Evolutionary conservation across 2,888 invertebrate genomes (phyloP).

Genomic region (Ecliptopera silaceata): DNA sequence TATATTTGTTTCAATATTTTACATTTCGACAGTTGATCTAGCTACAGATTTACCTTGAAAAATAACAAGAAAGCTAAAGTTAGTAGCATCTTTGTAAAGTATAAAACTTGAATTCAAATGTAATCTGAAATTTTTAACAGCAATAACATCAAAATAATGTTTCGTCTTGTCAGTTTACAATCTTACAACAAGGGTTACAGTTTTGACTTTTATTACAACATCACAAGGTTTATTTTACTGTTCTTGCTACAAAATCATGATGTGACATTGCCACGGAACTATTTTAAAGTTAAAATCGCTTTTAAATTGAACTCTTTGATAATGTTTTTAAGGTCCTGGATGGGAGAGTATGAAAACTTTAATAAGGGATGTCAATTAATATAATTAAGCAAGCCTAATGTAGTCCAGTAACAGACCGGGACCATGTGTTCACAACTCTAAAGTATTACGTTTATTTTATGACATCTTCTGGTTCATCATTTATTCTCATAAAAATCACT

Average conservation of each 20-base stretch:
- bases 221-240: slow-evolving; percentile 4
- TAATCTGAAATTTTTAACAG: slow-evolving; percentile 62
- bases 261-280: slow-evolving; percentile 12
- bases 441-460: slow-evolving; percentile 52
- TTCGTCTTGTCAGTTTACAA: slow-evolving; percentile 2
- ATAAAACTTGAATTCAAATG: slow-evolving; percentile 29
- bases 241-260: neutral
- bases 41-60: too few species aligned
- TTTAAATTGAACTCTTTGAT: slow-evolving; percentile 6
- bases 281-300: neutral
- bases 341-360: slow-evolving; percentile 39
- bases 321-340: slow-evolving; percentile 4
- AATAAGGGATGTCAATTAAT: slow-evolving; percentile 58
- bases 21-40: too few species aligned
- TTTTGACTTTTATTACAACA: neutral
- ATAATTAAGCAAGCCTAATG: slow-evolving; percentile 63
- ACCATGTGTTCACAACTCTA: slow-evolving; percentile 60
- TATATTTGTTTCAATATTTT: too few species aligned
- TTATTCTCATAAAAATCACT: too few species aligned
- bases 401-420: slow-evolving; percentile 48
- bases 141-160: slow-evolving; percentile 32
- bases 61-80: too few species aligned
- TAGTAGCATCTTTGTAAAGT: too few species aligned
- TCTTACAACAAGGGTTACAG: neutral
- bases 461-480: slow-evolving; percentile 46